Percentiles rank a stretch among this genome's conserved stretches.
Conservation (phyloP, 2,113 vertebrate species). For the Actenoides hombroni region DNA sequence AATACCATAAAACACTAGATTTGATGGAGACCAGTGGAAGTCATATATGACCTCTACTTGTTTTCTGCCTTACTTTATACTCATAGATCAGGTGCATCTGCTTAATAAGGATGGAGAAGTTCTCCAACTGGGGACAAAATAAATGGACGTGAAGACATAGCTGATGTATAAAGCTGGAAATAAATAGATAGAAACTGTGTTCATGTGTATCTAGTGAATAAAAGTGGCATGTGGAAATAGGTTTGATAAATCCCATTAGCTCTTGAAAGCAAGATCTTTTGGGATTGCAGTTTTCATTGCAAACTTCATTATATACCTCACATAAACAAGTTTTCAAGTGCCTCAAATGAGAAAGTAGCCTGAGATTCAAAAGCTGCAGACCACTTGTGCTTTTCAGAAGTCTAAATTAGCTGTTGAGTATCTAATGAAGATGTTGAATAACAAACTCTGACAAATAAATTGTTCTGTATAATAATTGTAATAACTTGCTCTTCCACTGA, state of each 20-base stretch:
- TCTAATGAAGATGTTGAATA: not conserved
- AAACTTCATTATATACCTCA: not conserved
- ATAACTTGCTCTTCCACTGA: not conserved
- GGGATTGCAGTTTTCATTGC: not conserved
- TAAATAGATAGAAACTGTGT: not conserved
- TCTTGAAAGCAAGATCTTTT: not conserved
- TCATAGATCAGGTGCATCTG: not conserved
- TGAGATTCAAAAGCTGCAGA: not conserved
- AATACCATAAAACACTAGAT: not conserved
- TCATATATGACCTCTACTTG: not conserved
- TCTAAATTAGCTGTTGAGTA: not conserved
- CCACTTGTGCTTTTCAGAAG: not conserved
- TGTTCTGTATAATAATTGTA: not conserved
- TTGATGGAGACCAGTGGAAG: not conserved
- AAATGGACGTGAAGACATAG: not conserved
- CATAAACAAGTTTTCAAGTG: not conserved
- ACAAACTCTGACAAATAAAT: not conserved
- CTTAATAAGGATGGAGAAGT: rapidly evolving
- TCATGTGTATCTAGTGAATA: not conserved
- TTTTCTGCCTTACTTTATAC: not conserved
- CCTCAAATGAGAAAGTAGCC: not conserved
- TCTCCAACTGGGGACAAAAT: not conserved
- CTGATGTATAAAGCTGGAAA: not conserved
- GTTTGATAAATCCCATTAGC: not conserved
- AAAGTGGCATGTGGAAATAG: not conserved